A percentile compares a stretch with the other conserved stretches of the same genome.
These are phyloP conservation scores for Enteromius treurensis DNA, from an alignment of 2,797 vertebrate genomes.

Conservation along the genomic window DNA sequence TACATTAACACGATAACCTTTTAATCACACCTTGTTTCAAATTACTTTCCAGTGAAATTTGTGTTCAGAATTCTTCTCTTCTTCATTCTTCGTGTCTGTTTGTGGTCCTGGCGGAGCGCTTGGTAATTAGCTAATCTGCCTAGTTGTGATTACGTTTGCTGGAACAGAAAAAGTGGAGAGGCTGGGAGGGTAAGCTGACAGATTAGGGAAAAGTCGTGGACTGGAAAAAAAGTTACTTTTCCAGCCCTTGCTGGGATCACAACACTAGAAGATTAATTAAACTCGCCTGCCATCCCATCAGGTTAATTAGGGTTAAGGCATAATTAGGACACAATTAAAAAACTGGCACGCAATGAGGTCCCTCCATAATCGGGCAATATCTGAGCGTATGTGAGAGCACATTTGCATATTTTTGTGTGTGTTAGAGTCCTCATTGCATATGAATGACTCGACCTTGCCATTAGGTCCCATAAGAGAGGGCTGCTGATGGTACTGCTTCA, in stretches of 20 bases:
- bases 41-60: slow-evolving; percentile 18
- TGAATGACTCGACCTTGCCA: slow-evolving; percentile 37
- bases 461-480: slow-evolving; percentile 8
- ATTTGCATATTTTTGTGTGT: slow-evolving; percentile 19
- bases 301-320: slow-evolving; percentile 84
- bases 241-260: slow-evolving; percentile 67
- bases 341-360: slow-evolving; percentile 73
- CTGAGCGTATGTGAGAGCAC: background rate
- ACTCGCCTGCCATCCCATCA: slow-evolving; percentile 71
- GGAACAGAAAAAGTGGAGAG: slow-evolving; percentile 27
- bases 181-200: slow-evolving; percentile 62
- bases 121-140: slow-evolving; percentile 56
- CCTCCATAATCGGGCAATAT: slow-evolving; percentile 43
- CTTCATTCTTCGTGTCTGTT: slow-evolving; percentile 7
- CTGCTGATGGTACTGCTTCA: background rate
- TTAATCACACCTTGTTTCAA: slow-evolving; percentile 1
- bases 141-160: slow-evolving; percentile 48
- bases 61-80: slow-evolving; percentile 3
- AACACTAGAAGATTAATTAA: slow-evolving; percentile 77
- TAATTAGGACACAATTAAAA: slow-evolving; percentile 80
- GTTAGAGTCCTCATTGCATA: slow-evolving; percentile 18
- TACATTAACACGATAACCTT: slow-evolving; percentile 33
- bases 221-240: slow-evolving; percentile 69
- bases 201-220: slow-evolving; percentile 71
- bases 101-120: slow-evolving; percentile 46